Evolutionary conservation across 1,140 invertebrate genomes (phyloP).

Genomic region (Drosophila cardini): DNA sequence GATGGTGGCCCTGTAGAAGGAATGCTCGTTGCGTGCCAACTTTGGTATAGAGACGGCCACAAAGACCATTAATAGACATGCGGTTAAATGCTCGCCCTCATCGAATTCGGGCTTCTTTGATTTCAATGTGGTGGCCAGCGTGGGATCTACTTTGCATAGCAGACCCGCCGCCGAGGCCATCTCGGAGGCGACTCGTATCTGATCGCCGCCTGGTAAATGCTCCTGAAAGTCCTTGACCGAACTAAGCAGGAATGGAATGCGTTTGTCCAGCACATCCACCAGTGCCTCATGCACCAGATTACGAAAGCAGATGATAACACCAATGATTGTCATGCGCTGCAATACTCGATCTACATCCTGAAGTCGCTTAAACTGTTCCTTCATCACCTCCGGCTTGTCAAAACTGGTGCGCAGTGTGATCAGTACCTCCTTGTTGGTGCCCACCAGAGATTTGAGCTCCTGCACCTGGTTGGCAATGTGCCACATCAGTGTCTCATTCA

Average conservation of each 20-base stretch:
- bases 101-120: conserved; percentile 94
- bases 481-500: conserved; percentile 99
- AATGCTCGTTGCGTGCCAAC: conserved; percentile 95
- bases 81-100: conserved; percentile 95
- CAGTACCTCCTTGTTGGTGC: conserved; percentile 96
- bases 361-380: conserved; percentile 96
- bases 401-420: conserved; percentile 96
- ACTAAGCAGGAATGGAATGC: conserved; percentile 98
- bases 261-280: conserved; percentile 95
- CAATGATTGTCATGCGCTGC: conserved; percentile 98
- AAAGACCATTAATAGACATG: conserved; percentile 99
- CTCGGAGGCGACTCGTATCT: conserved; percentile 96
- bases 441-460: conserved; percentile 97
- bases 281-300: conserved; percentile 96
- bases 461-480: conserved; percentile 99
- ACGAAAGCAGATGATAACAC: conserved; percentile 98
- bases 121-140: conserved; percentile 93
- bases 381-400: conserved; percentile 99
- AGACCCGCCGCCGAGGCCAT: conserved; percentile 98
- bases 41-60: conserved; percentile 99
- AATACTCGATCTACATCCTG: conserved; percentile 97
- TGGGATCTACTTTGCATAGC: conserved; percentile 97
- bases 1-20: conserved; percentile 95
- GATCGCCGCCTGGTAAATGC: conserved; percentile 95
- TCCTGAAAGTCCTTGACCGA: conserved; percentile 98